A percentile compares a stretch with the other conserved stretches of the same genome.
phyloP scores from a whole-genome alignment of 2,888 invertebrate species.

The Microctonus hyperodae region DNA sequence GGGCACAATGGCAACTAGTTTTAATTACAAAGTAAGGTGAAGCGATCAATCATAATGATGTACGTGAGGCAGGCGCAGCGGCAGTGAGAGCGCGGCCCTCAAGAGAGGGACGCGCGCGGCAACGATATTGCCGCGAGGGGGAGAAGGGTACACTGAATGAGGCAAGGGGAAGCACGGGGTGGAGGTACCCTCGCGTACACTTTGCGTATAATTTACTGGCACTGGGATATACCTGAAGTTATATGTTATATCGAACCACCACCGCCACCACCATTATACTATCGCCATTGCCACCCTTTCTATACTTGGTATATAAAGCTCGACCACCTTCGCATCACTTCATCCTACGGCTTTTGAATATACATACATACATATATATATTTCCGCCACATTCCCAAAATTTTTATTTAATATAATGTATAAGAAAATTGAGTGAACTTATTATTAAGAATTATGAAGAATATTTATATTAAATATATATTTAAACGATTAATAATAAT shows the following conservation, averaged over 20 bases:
- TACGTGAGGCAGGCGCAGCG: slow-evolving; percentile 62
- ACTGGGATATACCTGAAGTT: slow-evolving; percentile 62
- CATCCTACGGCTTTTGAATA: slow-evolving; percentile 20
- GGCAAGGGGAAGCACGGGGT: slow-evolving; percentile 31
- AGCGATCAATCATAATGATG: slow-evolving; percentile 65
- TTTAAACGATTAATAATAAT: background rate
- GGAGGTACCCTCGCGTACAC: slow-evolving; percentile 59
- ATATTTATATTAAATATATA: background rate
- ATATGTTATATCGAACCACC: slow-evolving; percentile 54
- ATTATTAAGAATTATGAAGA: background rate
- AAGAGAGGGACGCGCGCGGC: slow-evolving; percentile 17
- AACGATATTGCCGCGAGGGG: slow-evolving; percentile 3
- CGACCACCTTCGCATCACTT: slow-evolving; percentile 23
- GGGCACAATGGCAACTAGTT: slow-evolving; percentile 64
- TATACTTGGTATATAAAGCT: slow-evolving; percentile 25
- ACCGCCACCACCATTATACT: slow-evolving; percentile 24
- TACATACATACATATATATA: background rate
- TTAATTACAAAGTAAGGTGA: slow-evolving; percentile 65
- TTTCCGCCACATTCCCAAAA: background rate
- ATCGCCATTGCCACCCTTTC: slow-evolving; percentile 17
- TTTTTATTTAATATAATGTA: background rate
- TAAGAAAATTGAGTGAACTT: background rate
- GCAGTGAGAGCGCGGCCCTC: slow-evolving; percentile 20
- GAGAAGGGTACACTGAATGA: slow-evolving; percentile 8
- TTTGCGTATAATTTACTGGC: slow-evolving; percentile 64